Base-by-base conservation (phyloP, 2,113 vertebrate species). In the Chaetura pelagica region DNA sequence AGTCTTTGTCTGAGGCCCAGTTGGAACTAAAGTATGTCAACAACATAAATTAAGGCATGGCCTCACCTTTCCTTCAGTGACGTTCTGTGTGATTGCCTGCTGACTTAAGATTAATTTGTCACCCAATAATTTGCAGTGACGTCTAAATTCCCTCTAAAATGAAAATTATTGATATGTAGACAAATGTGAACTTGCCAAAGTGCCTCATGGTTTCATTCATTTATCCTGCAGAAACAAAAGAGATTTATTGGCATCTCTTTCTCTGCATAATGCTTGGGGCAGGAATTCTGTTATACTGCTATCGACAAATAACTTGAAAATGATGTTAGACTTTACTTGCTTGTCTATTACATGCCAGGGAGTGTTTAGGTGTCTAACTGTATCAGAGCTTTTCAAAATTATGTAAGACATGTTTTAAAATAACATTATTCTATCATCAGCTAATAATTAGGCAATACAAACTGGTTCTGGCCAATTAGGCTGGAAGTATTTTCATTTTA, bases 391-490 rank as follows among this genome's bases (percentile, higher is more conserved):
- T 85, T 42, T 52, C 54, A 81, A 72, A 67, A 59, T 64, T 2
- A 22, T 52, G 5, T 40, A 64, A 84, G 30, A 72, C 30, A 67
- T 52, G 67, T 57, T 83, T 71, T 35, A 66, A 73, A 91, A 78
- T 6, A 88, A 34, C 16, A 20, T 64, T 78, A 32, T 89, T 87
- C 40, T 66, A 35, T 78, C 57, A 84, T 88, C 55, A 74, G 32
- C 42, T 80, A 86, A 93, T 90, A 78, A 88, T 87, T 76, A 95
- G 14, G 8, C 42, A 85, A 22, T 72, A 55, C 59, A 38, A 80
- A 90, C 48, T 68, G 10, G 62, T 93, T 96, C 88, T 82, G 73
- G 80, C 44, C 72, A 88, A 93, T 93, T 88, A 95, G 34, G 19
- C 16, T 54, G 68, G 34, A 93, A 92, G 48, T 32, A 17, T 68